Evolutionary conservation across 2,113 vertebrate species (phyloP), one percentile per base, ranked within the genome.

Genomic region (Prionailurus bengalensis): DNA sequence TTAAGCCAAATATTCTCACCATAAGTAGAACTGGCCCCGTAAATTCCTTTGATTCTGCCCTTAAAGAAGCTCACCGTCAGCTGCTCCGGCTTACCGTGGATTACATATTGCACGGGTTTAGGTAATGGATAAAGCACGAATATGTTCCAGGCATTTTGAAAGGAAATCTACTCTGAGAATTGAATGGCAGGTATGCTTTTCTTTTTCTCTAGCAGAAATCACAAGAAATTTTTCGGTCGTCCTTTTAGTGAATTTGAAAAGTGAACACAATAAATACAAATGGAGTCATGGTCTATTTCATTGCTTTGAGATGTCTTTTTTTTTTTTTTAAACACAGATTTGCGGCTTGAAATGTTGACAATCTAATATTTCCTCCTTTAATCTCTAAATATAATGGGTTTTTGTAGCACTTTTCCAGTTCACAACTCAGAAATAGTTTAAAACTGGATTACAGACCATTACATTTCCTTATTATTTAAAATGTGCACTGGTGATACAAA

Each of bases 1-100:
- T 74, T 97, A 74, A 98, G 98, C 95, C 97, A 98, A 97, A 58
- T 5, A 87, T 31, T 78, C 81, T 93, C 80, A 98, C 92, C 9
- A 85, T 61, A 94, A 53, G 78, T 82, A 94, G 58, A 95, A 39
- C 29, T 33, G 71, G 36, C 15, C 94, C 95, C 36, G 48, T 95
- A 93, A 42, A 71, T 73, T 93, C 71, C 36, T 95, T 92, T 73
- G 29, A 86, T 94, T 96, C 80, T 83, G 4, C 76, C 80, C 81
- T 93, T 96, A 55, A 95, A 95, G 79, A 83, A 91, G 19, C 25
- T 73, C 2, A 39, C 89, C 80, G 84, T 95, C 14, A 89, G 74
- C 29, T 71, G 85, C 19, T 91, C 45, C 48, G 4, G 73, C n/a
- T 80, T 92, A 66, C 29, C 65, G 53, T 73, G 13, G 33, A 76